Evolutionary conservation across 2,888 invertebrate genomes (phyloP).

Genomic region (Dasypolia templi): DNA sequence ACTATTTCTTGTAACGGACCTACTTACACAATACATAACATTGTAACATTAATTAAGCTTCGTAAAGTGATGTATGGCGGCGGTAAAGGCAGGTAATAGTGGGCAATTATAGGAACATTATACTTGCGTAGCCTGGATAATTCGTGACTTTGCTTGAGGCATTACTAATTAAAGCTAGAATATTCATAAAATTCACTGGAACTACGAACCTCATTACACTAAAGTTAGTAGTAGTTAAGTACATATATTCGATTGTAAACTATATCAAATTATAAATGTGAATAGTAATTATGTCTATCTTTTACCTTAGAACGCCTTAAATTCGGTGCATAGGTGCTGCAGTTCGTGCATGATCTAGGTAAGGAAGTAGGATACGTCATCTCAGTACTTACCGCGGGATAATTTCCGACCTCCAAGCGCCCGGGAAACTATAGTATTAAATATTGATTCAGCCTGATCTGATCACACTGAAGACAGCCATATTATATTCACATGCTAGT

Average conservation of each 20-base stretch:
- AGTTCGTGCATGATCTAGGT: background rate
- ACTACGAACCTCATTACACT: too few species aligned
- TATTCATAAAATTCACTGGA: too few species aligned
- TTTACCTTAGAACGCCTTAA: too few species aligned
- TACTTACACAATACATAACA: constrained; percentile 13
- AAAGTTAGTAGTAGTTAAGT: too few species aligned
- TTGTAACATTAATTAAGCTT: constrained; percentile 29
- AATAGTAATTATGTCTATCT: too few species aligned
- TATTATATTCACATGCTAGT: background rate
- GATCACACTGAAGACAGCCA: background rate
- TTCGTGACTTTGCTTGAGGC: background rate
- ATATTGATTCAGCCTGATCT: background rate
- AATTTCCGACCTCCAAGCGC: background rate
- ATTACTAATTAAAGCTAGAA: background rate
- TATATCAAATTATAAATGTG: too few species aligned
- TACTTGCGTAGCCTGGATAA: background rate
- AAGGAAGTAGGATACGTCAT: background rate
- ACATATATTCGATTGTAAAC: too few species aligned
- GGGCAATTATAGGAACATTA: background rate
- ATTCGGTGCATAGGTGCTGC: too few species aligned
- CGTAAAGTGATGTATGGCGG: constrained; percentile 26
- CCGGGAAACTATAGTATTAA: background rate
- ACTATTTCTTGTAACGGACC: constrained; percentile 20
- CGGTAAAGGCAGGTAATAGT: background rate
- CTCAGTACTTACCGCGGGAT: background rate